phyloP scores from a whole-genome alignment of 2,797 vertebrate species.

The Clarias laeviceps region DNA sequence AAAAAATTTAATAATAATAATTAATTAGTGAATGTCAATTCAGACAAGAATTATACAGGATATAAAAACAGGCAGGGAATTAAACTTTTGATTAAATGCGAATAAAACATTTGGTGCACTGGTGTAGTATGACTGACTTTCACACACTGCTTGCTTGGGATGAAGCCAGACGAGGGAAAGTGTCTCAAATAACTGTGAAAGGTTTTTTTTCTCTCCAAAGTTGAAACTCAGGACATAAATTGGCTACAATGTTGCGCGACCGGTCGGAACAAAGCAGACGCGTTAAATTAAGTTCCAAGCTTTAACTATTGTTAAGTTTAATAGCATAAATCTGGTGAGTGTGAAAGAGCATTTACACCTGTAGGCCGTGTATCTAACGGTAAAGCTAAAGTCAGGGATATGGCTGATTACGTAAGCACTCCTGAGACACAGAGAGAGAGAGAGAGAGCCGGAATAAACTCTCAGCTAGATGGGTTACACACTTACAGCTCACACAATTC shows the following conservation, averaged over 20 bases:
- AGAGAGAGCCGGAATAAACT: constrained; percentile 14
- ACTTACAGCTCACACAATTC: constrained; percentile 7
- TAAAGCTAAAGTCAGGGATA: constrained; percentile 61
- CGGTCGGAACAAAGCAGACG: neutral
- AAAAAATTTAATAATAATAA: constrained; percentile 39
- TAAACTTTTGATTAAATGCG: neutral
- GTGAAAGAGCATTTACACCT: constrained; percentile 57
- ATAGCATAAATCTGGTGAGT: neutral
- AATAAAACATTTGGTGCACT: neutral
- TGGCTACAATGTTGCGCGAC: neutral
- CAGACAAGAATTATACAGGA: neutral
- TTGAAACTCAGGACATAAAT: neutral
- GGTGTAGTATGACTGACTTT: neutral
- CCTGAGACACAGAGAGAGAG: constrained; percentile 1
- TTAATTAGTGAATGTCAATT: neutral
- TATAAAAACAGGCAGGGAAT: neutral
- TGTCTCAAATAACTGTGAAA: neutral
- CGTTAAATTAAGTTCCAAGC: neutral
- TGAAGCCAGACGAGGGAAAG: neutral
- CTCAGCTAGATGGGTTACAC: constrained; percentile 3
- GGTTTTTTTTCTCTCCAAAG: too few relatives aligned
- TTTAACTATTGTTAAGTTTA: neutral
- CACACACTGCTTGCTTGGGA: neutral
- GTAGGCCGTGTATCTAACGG: constrained; percentile 73
- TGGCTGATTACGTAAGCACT: constrained; percentile 68